Base-by-base conservation (phyloP, 2,888 invertebrate species). In the Apamea sordens region DNA sequence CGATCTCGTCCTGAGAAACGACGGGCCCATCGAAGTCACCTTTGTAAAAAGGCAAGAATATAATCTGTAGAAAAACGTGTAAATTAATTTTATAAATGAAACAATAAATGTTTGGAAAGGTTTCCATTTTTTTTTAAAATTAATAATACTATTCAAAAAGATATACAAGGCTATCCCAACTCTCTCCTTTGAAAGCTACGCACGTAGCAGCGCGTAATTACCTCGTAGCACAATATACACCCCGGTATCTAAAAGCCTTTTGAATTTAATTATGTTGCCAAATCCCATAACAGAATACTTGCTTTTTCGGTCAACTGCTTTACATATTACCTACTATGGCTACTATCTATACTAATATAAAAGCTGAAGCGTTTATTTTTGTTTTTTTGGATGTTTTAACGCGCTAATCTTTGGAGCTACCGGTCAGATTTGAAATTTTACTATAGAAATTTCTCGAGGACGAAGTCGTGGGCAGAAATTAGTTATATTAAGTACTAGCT, bases 1-100 rank as follows among this genome's bases (percentile, higher is more conserved):
- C 0, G 97, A 97, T 86, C 69, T 97, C 6, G 92, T 97, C 6
- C 86, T 97, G 53, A 92, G 96, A 81, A 92, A 95, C 36, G 88
- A 91, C 13, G 89, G 94, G 53, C 96, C 95, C 0, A 91, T 97
- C 18, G 92, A 93, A 81, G 93, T 97, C 1, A 93, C 90, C 41
- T 95, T 95, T 81, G 83, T 88, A 13, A 93, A 89, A 85, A 91
- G 93, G 88, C 74, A 74, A 21, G 81, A 77, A 80, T 36, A 73
- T 63, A 71, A 59, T 59, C 3, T 56, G 53, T 53, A 53, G 50
- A 53, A 4, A 72, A 32, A 56, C 32, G 28, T 41, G 0, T 61
- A 21, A 1, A 15, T 18, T 50, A 41, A 21, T 59, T 50, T 59
- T 41, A 6, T 44, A 61, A 61, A 76, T 15, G 11, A 53, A 28